Conservation (phyloP, 2,113 vertebrate genomes). For the Pteronura brasiliensis region DNA sequence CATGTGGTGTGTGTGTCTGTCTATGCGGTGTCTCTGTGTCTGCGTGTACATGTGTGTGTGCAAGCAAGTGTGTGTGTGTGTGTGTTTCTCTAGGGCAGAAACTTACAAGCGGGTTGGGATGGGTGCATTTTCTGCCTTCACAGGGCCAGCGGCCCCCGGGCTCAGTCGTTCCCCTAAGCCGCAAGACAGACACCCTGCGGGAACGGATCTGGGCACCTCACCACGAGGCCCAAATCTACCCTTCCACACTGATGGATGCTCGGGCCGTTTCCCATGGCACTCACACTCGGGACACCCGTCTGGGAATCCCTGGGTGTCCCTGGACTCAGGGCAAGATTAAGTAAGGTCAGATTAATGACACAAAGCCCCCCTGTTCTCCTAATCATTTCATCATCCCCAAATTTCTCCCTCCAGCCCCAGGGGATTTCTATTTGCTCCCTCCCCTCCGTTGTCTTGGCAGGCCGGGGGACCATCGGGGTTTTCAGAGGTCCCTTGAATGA, state of each 20-base stretch:
- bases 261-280: neutral
- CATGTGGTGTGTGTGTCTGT: neutral
- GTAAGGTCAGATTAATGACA: neutral
- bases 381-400: neutral
- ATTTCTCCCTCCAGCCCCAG: neutral
- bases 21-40: no score
- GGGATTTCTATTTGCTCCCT: neutral
- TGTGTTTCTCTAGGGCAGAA: neutral
- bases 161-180: neutral
- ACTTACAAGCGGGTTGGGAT: accelerated
- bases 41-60: accelerated
- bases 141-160: accelerated
- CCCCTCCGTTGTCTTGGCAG: neutral
- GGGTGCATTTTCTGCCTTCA: no score
- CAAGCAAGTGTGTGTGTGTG: no score
- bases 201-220: accelerated
- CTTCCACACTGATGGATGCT: neutral
- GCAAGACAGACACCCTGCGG: accelerated
- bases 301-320: neutral
- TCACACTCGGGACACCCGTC: neutral
- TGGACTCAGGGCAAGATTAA: neutral
- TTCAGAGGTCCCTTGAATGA: neutral
- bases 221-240: accelerated
- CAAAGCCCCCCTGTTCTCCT: neutral
- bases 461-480: neutral